Conservation (phyloP, 2,888 invertebrate species). For the Leuctra nigra region DNA sequence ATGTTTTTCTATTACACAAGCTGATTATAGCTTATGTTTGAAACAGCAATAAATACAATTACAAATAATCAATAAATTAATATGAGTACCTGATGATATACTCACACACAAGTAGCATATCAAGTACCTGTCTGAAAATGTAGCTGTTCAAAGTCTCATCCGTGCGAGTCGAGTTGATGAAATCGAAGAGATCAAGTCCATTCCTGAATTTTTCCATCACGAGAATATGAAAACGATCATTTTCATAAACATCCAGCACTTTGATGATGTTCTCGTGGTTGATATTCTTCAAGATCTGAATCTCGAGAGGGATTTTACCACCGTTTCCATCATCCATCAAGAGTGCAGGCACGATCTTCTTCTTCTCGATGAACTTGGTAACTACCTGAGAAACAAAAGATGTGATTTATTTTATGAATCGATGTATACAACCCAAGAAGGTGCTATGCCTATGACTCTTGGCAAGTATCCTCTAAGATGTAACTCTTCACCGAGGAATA, state of each 20-base stretch:
- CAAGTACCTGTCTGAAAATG: constrained; percentile 69
- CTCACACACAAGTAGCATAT: too few relatives aligned
- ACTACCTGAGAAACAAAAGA: constrained; percentile 47
- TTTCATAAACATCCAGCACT: constrained; percentile 60
- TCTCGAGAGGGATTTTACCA: constrained; percentile 55
- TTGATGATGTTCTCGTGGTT: constrained; percentile 62
- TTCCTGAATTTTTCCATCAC: constrained; percentile 72
- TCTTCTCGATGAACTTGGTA: constrained; percentile 63
- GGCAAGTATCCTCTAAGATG: too few relatives aligned
- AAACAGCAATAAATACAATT: too few relatives aligned
- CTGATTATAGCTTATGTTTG: too few relatives aligned
- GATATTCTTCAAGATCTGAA: constrained; percentile 56
- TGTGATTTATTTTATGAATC: too few relatives aligned
- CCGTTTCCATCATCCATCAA: constrained; percentile 51
- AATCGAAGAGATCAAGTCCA: constrained; percentile 72
- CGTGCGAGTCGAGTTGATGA: constrained; percentile 49
- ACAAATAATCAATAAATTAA: too few relatives aligned
- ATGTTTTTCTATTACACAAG: too few relatives aligned
- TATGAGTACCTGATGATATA: too few relatives aligned
- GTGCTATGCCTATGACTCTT: too few relatives aligned
- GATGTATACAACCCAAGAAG: too few relatives aligned
- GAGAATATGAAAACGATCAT: constrained; percentile 62
- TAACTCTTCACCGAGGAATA: too few relatives aligned
- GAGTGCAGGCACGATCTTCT: constrained; percentile 58
- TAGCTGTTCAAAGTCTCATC: constrained; percentile 62